Percentiles rank a stretch among this genome's conserved stretches.
phyloP scores from a whole-genome alignment of 2,888 invertebrate genomes.

The Volucella zonaria region DNA sequence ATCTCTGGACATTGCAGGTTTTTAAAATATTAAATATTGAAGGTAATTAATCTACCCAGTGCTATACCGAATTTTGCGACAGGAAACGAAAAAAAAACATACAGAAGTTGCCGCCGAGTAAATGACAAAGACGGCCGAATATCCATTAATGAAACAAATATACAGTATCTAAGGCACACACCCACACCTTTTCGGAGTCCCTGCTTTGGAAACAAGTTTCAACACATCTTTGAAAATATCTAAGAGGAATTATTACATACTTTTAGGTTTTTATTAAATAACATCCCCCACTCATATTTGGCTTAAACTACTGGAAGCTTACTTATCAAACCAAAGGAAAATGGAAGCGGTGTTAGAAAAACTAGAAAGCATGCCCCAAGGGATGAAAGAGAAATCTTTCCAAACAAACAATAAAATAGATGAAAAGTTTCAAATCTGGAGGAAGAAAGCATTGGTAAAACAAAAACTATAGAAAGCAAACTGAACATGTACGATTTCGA shows the following conservation, averaged over 20 bases:
- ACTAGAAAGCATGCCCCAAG: not conserved
- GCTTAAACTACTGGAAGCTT: not conserved
- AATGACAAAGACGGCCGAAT: too few species aligned
- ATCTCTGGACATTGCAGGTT: too few species aligned
- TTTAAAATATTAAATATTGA: too few species aligned
- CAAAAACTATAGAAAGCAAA: slow-evolving; percentile 5
- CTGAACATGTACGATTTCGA: slow-evolving; percentile 7
- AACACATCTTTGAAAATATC: slow-evolving; percentile 6
- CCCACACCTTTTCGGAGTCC: not conserved
- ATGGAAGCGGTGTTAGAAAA: slow-evolving; percentile 11
- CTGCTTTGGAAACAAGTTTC: too few species aligned
- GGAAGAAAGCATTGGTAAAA: slow-evolving; percentile 5
- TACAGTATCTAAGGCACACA: too few species aligned
- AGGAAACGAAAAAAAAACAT: too few species aligned
- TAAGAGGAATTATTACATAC: not conserved
- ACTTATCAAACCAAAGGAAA: slow-evolving; percentile 3
- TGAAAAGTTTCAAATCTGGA: slow-evolving; percentile 5
- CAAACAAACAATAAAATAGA: slow-evolving; percentile 6
- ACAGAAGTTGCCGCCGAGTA: too few species aligned
- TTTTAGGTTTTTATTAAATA: not conserved
- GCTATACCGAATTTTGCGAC: too few species aligned
- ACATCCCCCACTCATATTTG: not conserved
- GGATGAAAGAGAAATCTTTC: not conserved
- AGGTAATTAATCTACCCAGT: too few species aligned
- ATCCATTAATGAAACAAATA: too few species aligned